Base-by-base conservation (phyloP, 2,797 vertebrate species). In the Steatocranus sp. region DNA sequence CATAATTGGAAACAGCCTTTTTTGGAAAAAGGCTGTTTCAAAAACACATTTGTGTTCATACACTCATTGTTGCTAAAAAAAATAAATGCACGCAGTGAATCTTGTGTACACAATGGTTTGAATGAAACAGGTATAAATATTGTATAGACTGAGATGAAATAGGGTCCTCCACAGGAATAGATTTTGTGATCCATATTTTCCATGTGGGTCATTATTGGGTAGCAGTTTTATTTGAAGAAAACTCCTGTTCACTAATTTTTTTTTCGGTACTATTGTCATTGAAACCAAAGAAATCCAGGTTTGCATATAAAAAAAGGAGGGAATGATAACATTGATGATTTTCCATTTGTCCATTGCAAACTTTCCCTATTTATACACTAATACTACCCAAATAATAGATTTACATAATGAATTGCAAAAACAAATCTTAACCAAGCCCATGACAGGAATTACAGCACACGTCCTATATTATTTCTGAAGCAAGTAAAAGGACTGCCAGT, bases 401-500 rank as follows among this genome's bases (percentile, higher is more conserved):
- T 87, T 48, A 70, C 20, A 23, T 49, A 23, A 86, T 50, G 86
- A 83, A 84, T 8, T 78, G 9, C 58, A 79, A 83, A 56, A 54
- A 50, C 27, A 76, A 41, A 32, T 46, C 54, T 75, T 81, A 23
- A 36, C 34, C 25, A 38, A 74, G 50, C 25, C 61, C 14, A 32
- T 53, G 34, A 25, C 25, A 53, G 30, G 17, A 73, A 86, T 85
- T 61, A 83, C 32, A 43, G 38, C 34, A 46, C 73, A 36, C 5
- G 38, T 80, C 46, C 48, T 34, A n/a, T 75, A 78, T 83, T 66
- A 83, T 83, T 86, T 79, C 12, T 9, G 5, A 49, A 68, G 11
- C 30, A 34, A 61, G 50, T 8, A 63, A 84, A 81, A 25, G 81
- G 75, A 86, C 89, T 84, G 88, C 36, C 58, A 36, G 66, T 2